Conservation (phyloP, 2,888 invertebrate genomes). For the Platycnemis pennipes region DNA sequence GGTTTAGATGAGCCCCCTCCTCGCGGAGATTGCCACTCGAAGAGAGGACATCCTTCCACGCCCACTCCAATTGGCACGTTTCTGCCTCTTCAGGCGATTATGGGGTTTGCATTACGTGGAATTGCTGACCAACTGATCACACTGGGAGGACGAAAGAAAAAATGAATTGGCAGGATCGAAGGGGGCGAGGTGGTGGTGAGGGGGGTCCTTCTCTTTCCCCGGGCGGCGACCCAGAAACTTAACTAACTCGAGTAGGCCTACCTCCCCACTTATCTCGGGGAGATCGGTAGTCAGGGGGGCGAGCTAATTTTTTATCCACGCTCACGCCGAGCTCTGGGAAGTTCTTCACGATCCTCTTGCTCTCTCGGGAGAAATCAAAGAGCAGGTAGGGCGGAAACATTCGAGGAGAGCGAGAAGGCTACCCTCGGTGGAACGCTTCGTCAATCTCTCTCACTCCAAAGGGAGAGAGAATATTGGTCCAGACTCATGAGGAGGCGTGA, state of each 20-base stretch:
- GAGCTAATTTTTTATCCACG: not conserved
- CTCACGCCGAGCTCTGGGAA: not conserved
- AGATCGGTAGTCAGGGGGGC: not conserved
- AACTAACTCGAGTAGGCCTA: not conserved
- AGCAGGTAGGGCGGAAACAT: not conserved
- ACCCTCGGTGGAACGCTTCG: not conserved
- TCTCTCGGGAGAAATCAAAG: not conserved
- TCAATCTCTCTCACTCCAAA: not conserved
- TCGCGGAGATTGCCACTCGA: not conserved
- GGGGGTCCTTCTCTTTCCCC: not conserved
- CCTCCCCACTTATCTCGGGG: not conserved
- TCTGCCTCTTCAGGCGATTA: too few relatives aligned
- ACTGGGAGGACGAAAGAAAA: not conserved
- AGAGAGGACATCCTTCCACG: not conserved
- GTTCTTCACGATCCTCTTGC: not conserved
- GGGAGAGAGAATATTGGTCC: not conserved
- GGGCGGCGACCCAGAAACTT: constrained; percentile 28
- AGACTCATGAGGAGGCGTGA: not conserved
- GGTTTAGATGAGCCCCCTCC: too few relatives aligned
- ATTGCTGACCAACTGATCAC: not conserved
- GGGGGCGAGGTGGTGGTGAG: not conserved
- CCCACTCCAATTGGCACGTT: not conserved
- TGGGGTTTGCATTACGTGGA: too few relatives aligned
- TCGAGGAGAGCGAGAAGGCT: not conserved
- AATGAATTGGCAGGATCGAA: not conserved